Percentiles rank a stretch among this genome's conserved stretches.
phyloP scores from a whole-genome alignment of 2,888 invertebrate species.

The Amphipyra tragopoginis region DNA sequence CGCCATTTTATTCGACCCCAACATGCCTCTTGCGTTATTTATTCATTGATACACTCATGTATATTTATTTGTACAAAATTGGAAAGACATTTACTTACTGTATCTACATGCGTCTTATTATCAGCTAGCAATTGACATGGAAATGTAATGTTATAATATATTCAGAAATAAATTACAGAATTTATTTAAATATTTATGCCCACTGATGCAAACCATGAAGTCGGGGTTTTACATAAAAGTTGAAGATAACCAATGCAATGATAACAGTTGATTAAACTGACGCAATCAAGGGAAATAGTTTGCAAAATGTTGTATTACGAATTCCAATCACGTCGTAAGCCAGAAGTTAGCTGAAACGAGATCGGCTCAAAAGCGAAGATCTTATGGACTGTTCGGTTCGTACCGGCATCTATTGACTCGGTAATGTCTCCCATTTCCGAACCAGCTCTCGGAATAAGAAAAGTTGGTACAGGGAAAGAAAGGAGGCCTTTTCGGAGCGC shows the following conservation, averaged over 20 bases:
- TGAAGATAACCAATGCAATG: conserved; percentile 56
- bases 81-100: conserved; percentile 52
- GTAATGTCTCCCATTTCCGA: conserved; percentile 88
- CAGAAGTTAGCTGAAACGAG: conserved; percentile 80
- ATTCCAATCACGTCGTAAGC: conserved; percentile 75
- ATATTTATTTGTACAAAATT: conserved; percentile 60
- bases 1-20: conserved; percentile 57
- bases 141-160: conserved; percentile 32
- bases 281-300: conserved; percentile 65
- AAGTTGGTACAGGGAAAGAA: conserved; percentile 83
- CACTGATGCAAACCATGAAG: conserved; percentile 13
- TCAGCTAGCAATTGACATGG: conserved; percentile 48
- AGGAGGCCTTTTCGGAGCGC: conserved; percentile 79
- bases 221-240: conserved; percentile 30
- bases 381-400: conserved; percentile 84
- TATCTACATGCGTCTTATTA: conserved; percentile 52
- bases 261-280: conserved; percentile 73
- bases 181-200: conserved; percentile 31
- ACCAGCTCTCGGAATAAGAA: conserved; percentile 85
- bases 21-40: conserved; percentile 55
- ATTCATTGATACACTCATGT: conserved; percentile 61
- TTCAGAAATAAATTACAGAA: conserved; percentile 34
- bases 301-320: conserved; percentile 65
- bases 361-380: conserved; percentile 77
- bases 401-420: conserved; percentile 84